Evolutionary conservation across 1,140 invertebrate genomes (phyloP), one percentile per base, ranked within the genome.

Genomic region (Papilio dardanus): DNA sequence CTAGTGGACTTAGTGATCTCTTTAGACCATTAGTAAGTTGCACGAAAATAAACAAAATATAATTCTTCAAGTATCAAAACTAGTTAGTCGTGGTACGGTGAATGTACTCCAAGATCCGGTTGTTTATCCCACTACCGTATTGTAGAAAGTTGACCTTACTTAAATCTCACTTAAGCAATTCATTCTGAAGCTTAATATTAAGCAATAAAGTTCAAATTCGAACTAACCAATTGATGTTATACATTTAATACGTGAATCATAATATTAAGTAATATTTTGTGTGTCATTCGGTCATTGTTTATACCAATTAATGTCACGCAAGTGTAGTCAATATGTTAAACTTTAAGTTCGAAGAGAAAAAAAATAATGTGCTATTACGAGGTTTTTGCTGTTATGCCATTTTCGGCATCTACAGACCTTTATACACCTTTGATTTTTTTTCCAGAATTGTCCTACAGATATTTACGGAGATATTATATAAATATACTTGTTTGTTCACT

Each of bases 211-310:
- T 68, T 40, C 6, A 71, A 75, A 71, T 76, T 75, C 0, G 24
- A 31, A 19, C 35, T 33, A 33, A n/a, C n/a, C 3, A 12, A 10
- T 19, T 21, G 4, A 3, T 69, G 71, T 58, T 73, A 73, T 58
- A 77, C 69, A 73, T 50, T 81, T 79, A 82, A 82, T 81, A 69
- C 76, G 74, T 58, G 58, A 76, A 83, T 75, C 82, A 82, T 85
- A 84, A 83, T 84, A 81, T 88, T 88, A 76, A 54, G 81, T 86
- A 86, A 88, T 77, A 71, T 46, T 79, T 85, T 84, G 80, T 86
- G 66, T 88, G 87, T 89, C 82, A 88, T 81, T 85, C 86, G 89
- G 89, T 88, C 81, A 89, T 79, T 85, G 82, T 77, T 77, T 83
- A 73, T 67, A 40, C 81, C 81, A 78, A 58, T 62, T 19, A 28